Evolutionary conservation across 2,888 invertebrate genomes (phyloP).

Genomic region (Miltochrista miniata): DNA sequence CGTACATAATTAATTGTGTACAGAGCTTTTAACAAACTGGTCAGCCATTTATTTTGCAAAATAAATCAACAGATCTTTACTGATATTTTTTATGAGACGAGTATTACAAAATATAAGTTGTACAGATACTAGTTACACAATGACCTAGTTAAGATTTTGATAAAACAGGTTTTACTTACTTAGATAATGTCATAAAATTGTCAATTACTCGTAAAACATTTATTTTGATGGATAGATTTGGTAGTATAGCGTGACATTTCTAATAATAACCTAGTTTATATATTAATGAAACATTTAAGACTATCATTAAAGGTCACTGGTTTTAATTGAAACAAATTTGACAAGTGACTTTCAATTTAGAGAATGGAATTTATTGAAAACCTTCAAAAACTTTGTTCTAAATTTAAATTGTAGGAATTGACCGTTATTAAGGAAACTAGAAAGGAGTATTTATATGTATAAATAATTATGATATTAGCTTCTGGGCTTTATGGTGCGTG

Average conservation of each 20-base stretch:
- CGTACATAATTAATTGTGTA: slow-evolving; percentile 23
- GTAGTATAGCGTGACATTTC: slow-evolving; percentile 14
- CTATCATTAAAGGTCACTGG: slow-evolving; percentile 10
- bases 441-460: slow-evolving; percentile 12
- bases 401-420: slow-evolving; percentile 17
- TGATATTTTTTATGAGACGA: slow-evolving; percentile 41
- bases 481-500: slow-evolving; percentile 29
- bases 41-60: slow-evolving; percentile 49
- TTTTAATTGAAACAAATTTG: slow-evolving; percentile 14
- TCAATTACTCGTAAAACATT: slow-evolving; percentile 34
- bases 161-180: slow-evolving; percentile 33
- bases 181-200: slow-evolving; percentile 39
- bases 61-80: slow-evolving; percentile 48
- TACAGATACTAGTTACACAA: slow-evolving; percentile 36
- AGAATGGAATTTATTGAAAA: slow-evolving; percentile 9
- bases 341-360: slow-evolving; percentile 11
- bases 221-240: slow-evolving; percentile 17
- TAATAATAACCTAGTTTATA: slow-evolving; percentile 18
- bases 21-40: slow-evolving; percentile 25
- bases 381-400: slow-evolving; percentile 13
- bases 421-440: slow-evolving; percentile 13
- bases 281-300: slow-evolving; percentile 15
- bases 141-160: slow-evolving; percentile 40
- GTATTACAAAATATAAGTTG: slow-evolving; percentile 51
- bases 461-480: slow-evolving; percentile 22